Conservation (phyloP, 2,888 invertebrate species). For the Microctonus brassicae region DNA sequence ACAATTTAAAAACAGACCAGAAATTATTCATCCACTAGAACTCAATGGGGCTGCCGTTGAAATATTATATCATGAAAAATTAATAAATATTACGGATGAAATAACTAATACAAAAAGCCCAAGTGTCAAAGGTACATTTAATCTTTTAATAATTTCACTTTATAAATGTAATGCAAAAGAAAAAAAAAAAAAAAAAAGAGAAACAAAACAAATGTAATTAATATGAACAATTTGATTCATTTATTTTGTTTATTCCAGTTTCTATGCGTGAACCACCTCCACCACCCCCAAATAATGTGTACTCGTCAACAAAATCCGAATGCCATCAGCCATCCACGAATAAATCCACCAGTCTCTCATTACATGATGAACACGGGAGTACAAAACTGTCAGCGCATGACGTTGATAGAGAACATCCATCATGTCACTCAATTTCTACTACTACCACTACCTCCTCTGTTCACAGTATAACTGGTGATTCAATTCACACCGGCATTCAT, state of each 20-base stretch:
- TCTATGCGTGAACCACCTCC: not conserved
- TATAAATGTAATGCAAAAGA: not conserved
- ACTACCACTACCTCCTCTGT: conserved; percentile 47
- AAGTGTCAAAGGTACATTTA: not conserved
- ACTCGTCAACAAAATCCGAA: not conserved
- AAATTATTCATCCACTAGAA: conserved; percentile 90
- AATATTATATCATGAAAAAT: conserved; percentile 75
- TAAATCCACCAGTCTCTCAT: conserved; percentile 38
- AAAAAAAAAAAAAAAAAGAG: no score
- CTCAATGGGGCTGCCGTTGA: conserved; percentile 86
- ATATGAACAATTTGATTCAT: not conserved
- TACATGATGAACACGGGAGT: not conserved
- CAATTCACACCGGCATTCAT: conserved; percentile 75
- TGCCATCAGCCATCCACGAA: conserved; percentile 33
- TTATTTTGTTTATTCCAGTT: not conserved
- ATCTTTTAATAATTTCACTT: not conserved
- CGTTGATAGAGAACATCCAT: not conserved
- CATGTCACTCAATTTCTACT: not conserved
- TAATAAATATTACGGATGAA: conserved; percentile 23
- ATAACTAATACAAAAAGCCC: not conserved
- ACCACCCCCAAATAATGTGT: not conserved
- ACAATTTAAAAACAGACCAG: conserved; percentile 81
- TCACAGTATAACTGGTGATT: conserved; percentile 52
- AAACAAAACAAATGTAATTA: no score
- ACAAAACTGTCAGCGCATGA: conserved; percentile 1